phyloP scores from a whole-genome alignment of 2,797 vertebrate species.

The Capromys pilorides region DNA sequence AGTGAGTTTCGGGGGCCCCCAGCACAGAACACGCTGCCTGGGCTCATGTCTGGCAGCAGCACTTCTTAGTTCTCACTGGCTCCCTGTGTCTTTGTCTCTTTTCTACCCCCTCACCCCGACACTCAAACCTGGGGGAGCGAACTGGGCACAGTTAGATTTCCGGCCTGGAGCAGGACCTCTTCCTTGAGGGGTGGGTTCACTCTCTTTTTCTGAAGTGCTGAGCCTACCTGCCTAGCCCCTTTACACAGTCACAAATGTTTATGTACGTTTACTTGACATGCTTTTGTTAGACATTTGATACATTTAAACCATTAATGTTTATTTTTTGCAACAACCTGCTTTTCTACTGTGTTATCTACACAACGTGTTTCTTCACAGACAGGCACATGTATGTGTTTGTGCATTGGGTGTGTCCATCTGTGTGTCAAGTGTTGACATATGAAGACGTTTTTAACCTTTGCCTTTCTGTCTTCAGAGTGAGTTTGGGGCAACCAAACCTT shows the following conservation, averaged over 20 bases:
- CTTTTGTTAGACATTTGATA: conserved; percentile 83
- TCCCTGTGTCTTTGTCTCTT: conserved; percentile 5
- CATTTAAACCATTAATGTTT: conserved; percentile 83
- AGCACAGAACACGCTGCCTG: conserved; percentile 67
- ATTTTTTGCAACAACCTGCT: conserved; percentile 69
- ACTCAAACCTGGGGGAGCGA: conserved; percentile 59
- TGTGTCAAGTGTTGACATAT: conserved; percentile 47
- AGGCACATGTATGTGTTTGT: conserved; percentile 73
- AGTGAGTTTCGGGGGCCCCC: conserved; percentile 63
- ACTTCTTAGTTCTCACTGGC: conserved; percentile 35
- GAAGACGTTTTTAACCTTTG: conserved; percentile 49
- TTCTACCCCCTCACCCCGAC: not conserved
- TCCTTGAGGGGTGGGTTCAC: conserved; percentile 86
- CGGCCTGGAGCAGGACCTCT: conserved; percentile 68
- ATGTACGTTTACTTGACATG: conserved; percentile 70
- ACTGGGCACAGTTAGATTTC: conserved; percentile 62
- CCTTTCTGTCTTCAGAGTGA: conserved; percentile 75
- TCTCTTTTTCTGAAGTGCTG: conserved; percentile 84
- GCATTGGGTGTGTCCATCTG: not conserved
- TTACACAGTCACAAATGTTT: conserved; percentile 76
- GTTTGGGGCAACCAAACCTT: conserved; percentile 84
- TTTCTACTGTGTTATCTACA: conserved; percentile 73
- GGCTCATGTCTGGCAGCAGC: conserved; percentile 63
- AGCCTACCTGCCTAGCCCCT: conserved; percentile 75
- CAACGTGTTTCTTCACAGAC: conserved; percentile 77